Percentiles rank a stretch among this genome's conserved stretches.
Conservation (phyloP, 1,140 invertebrate genomes). For the Battus philenor region DNA sequence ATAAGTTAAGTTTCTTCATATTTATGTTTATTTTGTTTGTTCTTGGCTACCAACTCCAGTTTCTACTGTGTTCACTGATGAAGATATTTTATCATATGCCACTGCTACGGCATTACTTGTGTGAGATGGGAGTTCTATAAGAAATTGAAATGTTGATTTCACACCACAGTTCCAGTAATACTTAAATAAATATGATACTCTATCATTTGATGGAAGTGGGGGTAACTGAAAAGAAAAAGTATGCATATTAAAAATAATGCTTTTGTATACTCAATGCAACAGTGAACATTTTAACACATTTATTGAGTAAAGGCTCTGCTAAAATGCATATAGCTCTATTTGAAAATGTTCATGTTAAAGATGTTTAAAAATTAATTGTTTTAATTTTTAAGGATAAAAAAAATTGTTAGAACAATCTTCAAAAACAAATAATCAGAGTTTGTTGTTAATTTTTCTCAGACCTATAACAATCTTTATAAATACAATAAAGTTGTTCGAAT, state of each 20-base stretch:
- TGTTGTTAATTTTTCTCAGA: too few relatives aligned
- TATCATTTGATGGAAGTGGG: constrained; percentile 71
- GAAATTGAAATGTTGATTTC: constrained; percentile 71
- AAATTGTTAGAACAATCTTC: background rate
- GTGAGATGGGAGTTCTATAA: constrained; percentile 69
- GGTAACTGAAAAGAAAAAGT: constrained; percentile 68
- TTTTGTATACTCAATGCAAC: background rate
- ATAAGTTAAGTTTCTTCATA: too few relatives aligned
- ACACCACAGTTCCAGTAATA: constrained; percentile 78
- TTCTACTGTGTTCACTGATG: constrained; percentile 39
- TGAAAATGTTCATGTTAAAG: background rate
- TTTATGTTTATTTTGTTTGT: constrained; percentile 35
- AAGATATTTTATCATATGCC: constrained; percentile 44
- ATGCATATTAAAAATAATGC: background rate
- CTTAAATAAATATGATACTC: constrained; percentile 69
- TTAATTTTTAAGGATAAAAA: background rate
- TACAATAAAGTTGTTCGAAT: too few relatives aligned
- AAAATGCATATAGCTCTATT: background rate
- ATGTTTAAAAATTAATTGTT: too few relatives aligned
- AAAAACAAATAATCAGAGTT: background rate
- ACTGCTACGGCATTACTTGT: constrained; percentile 53
- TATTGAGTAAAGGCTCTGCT: too few relatives aligned
- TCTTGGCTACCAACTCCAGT: constrained; percentile 34
- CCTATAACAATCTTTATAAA: too few relatives aligned
- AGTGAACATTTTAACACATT: background rate